These are phyloP conservation scores for Pterocles burchelli DNA, from an alignment of 2,113 vertebrate genomes.

Conservation along the genomic window DNA sequence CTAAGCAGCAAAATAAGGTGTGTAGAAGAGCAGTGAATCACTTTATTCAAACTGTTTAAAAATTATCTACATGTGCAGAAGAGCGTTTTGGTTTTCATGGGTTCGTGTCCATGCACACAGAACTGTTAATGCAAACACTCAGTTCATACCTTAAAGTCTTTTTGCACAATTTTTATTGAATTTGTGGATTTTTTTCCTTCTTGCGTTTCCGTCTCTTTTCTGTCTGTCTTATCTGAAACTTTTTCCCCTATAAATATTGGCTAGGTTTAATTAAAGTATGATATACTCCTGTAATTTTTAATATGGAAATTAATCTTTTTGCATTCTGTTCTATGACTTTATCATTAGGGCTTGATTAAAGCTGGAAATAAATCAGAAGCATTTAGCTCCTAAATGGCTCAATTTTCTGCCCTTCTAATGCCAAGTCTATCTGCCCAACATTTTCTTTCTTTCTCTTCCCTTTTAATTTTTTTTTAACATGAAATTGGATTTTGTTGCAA, in stretches of 20 bases:
- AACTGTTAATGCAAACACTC: background rate
- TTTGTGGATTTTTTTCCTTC: no score
- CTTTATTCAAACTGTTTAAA: background rate
- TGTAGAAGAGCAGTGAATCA: background rate
- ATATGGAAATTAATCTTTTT: background rate
- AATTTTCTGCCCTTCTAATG: background rate
- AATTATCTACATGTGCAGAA: background rate
- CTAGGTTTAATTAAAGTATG: background rate
- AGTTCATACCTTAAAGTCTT: background rate
- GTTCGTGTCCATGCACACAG: background rate
- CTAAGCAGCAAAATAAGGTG: background rate
- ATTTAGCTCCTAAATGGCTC: background rate
- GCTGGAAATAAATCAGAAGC: background rate
- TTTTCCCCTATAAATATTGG: background rate
- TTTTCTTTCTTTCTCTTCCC: background rate
- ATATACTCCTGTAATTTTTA: background rate
- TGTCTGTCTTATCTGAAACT: background rate
- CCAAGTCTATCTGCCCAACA: background rate
- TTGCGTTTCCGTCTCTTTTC: background rate
- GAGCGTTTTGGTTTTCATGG: background rate
- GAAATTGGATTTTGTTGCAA: background rate
- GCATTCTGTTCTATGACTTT: background rate
- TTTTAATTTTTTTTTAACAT: background rate
- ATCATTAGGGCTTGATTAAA: background rate
- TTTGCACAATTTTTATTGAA: background rate